phyloP scores from a whole-genome alignment of 2,113 vertebrate genomes.

The Microtus ochrogaster region DNA sequence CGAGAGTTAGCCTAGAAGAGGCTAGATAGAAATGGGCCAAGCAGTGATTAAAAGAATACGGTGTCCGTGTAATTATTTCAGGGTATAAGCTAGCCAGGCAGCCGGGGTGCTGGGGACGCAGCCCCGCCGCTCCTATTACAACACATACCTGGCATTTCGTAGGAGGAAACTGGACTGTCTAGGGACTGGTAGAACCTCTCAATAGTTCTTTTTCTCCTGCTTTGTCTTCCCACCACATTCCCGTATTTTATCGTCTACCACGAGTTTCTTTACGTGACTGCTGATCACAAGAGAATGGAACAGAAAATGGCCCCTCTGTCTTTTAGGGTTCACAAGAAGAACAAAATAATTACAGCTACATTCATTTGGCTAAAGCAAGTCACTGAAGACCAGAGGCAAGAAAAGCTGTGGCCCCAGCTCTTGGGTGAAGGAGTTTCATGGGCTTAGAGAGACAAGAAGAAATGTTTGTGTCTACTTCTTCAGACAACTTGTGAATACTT shows the following conservation, averaged over 20 bases:
- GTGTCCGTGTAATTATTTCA: too few species aligned
- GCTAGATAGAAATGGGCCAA: too few species aligned
- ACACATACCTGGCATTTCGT: neutral
- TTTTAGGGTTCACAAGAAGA: neutral
- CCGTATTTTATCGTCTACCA: neutral
- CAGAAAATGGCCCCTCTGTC: neutral
- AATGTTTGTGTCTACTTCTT: neutral
- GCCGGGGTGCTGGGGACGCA: too few species aligned
- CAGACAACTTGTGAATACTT: neutral
- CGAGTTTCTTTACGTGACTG: slow-evolving; percentile 11
- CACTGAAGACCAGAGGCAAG: neutral
- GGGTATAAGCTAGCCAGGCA: too few species aligned
- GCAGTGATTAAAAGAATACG: too few species aligned
- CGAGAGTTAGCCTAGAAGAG: too few species aligned
- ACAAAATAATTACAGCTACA: neutral
- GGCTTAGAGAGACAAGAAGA: neutral
- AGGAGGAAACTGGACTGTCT: neutral
- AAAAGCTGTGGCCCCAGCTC: neutral
- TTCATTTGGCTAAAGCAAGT: neutral
- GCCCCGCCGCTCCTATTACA: too few species aligned
- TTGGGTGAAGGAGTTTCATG: neutral
- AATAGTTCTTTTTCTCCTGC: neutral
- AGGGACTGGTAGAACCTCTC: neutral
- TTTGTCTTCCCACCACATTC: neutral
- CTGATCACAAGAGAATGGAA: slow-evolving; percentile 3